Base-by-base conservation (phyloP, 2,113 vertebrate genomes). In the Notothenia rossii region DNA sequence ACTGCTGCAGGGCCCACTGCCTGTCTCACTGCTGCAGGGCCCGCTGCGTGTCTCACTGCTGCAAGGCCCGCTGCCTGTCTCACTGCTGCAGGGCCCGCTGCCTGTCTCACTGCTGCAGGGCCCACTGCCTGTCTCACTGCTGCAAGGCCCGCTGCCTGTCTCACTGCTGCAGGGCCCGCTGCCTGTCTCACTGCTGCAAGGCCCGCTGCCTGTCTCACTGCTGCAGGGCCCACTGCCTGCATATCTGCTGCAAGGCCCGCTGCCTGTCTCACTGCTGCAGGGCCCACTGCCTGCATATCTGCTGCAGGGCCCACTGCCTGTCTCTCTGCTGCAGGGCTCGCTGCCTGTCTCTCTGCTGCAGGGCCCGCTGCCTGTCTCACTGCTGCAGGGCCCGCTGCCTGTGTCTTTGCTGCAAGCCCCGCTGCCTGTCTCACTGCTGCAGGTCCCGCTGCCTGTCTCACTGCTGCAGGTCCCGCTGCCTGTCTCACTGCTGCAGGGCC, bases 221-320 rank as follows among this genome's bases (percentile, higher is more conserved):
- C 86, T 86, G 72, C 79, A 9, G 83, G 86, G 76, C 80, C 70
- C 29, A 61, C 73, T 69, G 82, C 62, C 80, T 59, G 71, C 84
- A 85, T 91, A 69, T 62, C 75, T 43, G 71, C 69, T 53, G 76
- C 75, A 82, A 46, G 72, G 11, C 70, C 79, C 62, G 68, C 79
- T 80, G 25, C 25, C 25, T 25, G 25, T 25, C 25, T 25, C 25
- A 0, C 82, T 63, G 72, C 86, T 86, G 72, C 79, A 9, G 83
- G 86, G 76, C 80, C 70, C 22, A 61, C 73, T 69, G 82, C 62
- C 80, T 59, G 71, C 84, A 85, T 91, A 69, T 62, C 75, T 43
- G 71, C 69, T 53, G 76, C 75, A 82, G 50, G 72, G 11, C 70
- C 79, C 62, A 65, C 79, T 80, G 25, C n/a, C 25, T 22, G 22